A percentile compares a stretch with the other conserved stretches of the same genome.
phyloP scores from a whole-genome alignment of 2,888 invertebrate species.

The Agrotis segetum region DNA sequence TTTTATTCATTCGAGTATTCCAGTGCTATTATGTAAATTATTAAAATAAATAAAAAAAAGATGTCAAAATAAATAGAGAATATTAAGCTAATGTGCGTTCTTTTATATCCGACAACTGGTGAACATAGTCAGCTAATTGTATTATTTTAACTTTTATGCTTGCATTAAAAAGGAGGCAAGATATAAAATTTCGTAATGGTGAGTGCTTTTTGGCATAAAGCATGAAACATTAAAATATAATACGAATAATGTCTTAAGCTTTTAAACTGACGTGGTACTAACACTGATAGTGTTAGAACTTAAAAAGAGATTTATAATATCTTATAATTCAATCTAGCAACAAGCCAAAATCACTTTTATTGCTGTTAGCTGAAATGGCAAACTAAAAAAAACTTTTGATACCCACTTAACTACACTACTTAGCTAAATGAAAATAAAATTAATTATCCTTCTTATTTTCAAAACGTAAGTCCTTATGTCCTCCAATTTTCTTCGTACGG shows the following conservation, averaged over 20 bases:
- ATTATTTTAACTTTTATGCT: conserved; percentile 7
- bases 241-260: conserved; percentile 23
- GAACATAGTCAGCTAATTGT: conserved; percentile 9
- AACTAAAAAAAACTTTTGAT: neutral
- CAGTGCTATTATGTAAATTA: conserved; percentile 32
- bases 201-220: conserved; percentile 49
- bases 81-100: conserved; percentile 2
- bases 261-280: too few relatives aligned
- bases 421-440: neutral
- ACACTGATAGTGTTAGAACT: too few relatives aligned
- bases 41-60: conserved; percentile 11
- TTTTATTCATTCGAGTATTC: conserved; percentile 36
- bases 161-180: conserved; percentile 13
- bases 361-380: conserved; percentile 2
- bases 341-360: neutral
- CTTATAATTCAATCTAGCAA: conserved; percentile 10
- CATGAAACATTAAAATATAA: conserved; percentile 36
- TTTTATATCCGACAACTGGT: conserved; percentile 23
- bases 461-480: too few relatives aligned
- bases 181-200: conserved; percentile 26
- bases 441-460: neutral
- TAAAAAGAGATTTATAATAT: too few relatives aligned
- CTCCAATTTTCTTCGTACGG: neutral
- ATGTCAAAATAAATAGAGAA: conserved; percentile 41
- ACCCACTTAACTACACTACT: too few relatives aligned